Percentiles rank a stretch among this genome's conserved stretches.
Conservation (phyloP, 2,888 invertebrate genomes). For the Eulithis testata region DNA sequence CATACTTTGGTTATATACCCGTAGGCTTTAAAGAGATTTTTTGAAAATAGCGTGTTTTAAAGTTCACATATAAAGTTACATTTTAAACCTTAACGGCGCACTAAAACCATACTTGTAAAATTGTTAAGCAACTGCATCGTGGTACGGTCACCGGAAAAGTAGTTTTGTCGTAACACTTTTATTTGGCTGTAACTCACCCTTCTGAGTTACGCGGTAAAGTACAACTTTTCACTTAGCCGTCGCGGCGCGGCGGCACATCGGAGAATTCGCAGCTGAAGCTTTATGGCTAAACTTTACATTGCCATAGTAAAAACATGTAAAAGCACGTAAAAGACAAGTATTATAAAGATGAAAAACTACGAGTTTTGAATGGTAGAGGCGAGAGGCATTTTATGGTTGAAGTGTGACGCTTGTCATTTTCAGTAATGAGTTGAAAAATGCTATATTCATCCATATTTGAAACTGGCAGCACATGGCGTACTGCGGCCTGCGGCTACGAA, state of each 20-base stretch:
- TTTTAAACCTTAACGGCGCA: not conserved
- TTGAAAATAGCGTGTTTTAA: too few species aligned
- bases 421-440: not conserved
- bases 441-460: slow-evolving; percentile 1
- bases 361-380: not conserved
- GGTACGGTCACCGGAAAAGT: slow-evolving; percentile 47
- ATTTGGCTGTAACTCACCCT: slow-evolving; percentile 49
- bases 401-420: too few species aligned
- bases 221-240: slow-evolving; percentile 75
- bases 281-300: slow-evolving; percentile 58
- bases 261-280: slow-evolving; percentile 65
- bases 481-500: slow-evolving; percentile 21
- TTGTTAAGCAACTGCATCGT: slow-evolving; percentile 20
- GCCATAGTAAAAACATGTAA: slow-evolving; percentile 29
- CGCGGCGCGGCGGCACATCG: slow-evolving; percentile 48
- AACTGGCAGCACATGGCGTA: slow-evolving; percentile 23
- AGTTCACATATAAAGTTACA: not conserved
- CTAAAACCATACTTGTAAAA: slow-evolving; percentile 4
- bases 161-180: slow-evolving; percentile 53
- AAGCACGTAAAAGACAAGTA: not conserved
- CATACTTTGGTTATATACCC: too few species aligned
- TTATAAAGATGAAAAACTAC: not conserved
- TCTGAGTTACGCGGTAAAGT: slow-evolving; percentile 51
- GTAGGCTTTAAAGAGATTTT: too few species aligned
- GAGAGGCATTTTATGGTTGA: not conserved